These are phyloP conservation scores for Cryptoprocta ferox DNA, from an alignment of 2,797 vertebrate genomes.

Conservation along the genomic window DNA sequence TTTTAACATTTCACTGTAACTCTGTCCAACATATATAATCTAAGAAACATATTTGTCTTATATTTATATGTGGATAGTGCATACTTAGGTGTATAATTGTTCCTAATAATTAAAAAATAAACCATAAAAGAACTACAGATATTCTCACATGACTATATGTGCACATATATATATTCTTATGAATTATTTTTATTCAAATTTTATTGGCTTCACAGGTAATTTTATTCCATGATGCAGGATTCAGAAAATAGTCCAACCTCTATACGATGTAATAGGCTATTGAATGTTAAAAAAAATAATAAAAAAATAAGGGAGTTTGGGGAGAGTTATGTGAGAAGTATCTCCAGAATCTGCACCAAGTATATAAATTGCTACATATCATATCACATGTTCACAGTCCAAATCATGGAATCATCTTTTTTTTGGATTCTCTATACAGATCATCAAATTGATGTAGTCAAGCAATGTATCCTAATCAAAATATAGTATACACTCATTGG, in stretches of 20 bases:
- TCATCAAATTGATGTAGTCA: neutral
- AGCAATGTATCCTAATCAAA: neutral
- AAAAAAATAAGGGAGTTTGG: neutral
- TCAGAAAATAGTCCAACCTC: neutral
- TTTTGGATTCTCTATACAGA: neutral
- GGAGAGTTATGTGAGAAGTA: neutral
- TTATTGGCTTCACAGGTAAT: neutral
- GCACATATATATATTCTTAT: neutral
- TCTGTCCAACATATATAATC: neutral
- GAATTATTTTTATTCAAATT: neutral
- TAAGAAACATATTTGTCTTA: neutral
- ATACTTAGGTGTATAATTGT: too few species aligned
- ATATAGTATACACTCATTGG: neutral
- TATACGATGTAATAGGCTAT: neutral
- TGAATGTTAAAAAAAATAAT: neutral
- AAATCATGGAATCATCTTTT: neutral
- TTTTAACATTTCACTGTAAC: neutral
- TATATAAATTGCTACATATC: too few species aligned
- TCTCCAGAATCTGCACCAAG: neutral
- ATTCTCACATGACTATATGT: neutral
- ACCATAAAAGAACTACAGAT: too few species aligned
- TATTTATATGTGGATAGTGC: neutral
- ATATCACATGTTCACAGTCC: neutral
- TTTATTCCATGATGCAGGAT: neutral
- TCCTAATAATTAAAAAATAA: neutral